A percentile compares a stretch with the other conserved stretches of the same genome.
Conservation (phyloP, 2,888 invertebrate genomes). For the Megastigmus dorsalis region DNA sequence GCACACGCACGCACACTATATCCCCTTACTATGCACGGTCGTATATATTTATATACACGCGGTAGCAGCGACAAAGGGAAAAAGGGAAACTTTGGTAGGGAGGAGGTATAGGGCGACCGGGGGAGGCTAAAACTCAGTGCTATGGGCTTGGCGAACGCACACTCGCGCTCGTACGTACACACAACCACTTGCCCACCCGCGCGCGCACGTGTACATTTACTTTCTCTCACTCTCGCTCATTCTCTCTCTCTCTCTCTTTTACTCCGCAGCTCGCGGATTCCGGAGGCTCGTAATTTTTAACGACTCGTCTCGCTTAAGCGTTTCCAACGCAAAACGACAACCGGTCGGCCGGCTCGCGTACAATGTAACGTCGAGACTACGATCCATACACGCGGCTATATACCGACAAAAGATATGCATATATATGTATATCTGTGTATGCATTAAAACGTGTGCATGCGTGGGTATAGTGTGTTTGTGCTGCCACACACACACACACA, state of each 20-base stretch:
- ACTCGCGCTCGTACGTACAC: neutral
- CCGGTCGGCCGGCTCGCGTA: conserved; percentile 43
- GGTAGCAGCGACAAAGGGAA: conserved; percentile 9
- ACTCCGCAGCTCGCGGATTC: conserved; percentile 47
- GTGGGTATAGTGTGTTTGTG: too few species aligned
- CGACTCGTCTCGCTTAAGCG: conserved; percentile 59
- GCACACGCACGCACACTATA: conserved; percentile 6
- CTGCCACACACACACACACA: too few species aligned
- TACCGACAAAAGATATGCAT: neutral
- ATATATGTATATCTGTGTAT: too few species aligned
- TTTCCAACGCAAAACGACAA: conserved; percentile 50
- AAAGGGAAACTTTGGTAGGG: neutral
- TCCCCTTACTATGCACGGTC: too few species aligned
- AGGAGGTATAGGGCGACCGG: too few species aligned
- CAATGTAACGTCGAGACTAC: conserved; percentile 26
- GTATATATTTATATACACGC: too few species aligned
- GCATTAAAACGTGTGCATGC: too few species aligned
- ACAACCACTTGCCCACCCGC: neutral
- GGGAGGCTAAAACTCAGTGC: too few species aligned
- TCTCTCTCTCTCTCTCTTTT: too few species aligned
- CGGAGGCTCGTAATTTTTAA: conserved; percentile 64
- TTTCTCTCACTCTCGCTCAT: too few species aligned
- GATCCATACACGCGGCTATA: conserved; percentile 23
- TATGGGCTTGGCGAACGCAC: neutral
- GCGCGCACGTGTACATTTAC: neutral